phyloP scores from a whole-genome alignment of 2,888 invertebrate genomes.

The Baccha elongata region DNA sequence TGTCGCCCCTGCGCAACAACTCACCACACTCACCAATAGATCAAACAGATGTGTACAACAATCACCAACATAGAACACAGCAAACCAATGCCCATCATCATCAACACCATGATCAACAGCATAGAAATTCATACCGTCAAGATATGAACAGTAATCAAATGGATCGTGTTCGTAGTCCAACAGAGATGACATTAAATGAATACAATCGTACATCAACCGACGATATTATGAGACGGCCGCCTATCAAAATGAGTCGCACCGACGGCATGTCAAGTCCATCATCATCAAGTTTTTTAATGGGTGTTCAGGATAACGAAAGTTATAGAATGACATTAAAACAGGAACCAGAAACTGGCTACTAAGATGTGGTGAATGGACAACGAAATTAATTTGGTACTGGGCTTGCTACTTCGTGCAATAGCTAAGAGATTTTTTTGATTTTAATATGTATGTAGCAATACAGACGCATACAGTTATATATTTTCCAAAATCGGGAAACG shows the following conservation, averaged over 20 bases:
- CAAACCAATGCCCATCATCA: constrained; percentile 58
- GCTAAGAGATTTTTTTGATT: constrained; percentile 46
- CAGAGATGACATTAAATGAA: constrained; percentile 81
- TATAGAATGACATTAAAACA: constrained; percentile 82
- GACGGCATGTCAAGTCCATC: constrained; percentile 76
- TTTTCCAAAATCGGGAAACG: constrained; percentile 48
- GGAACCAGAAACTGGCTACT: constrained; percentile 82
- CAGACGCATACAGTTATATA: background rate
- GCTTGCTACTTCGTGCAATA: constrained; percentile 70
- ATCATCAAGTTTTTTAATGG: constrained; percentile 76
- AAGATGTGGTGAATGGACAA: constrained; percentile 31
- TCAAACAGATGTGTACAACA: constrained; percentile 50
- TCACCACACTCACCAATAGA: constrained; percentile 63
- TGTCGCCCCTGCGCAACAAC: constrained; percentile 50
- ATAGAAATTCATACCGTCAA: constrained; percentile 67
- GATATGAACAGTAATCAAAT: constrained; percentile 71
- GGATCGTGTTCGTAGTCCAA: constrained; percentile 78
- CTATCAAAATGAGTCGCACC: constrained; percentile 79
- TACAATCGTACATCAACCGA: constrained; percentile 80
- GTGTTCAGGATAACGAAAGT: constrained; percentile 77
- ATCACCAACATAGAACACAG: constrained; percentile 49
- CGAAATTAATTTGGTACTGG: constrained; percentile 62
- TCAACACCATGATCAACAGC: constrained; percentile 32
- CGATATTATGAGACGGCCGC: constrained; percentile 79
- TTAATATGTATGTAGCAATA: background rate